Evolutionary conservation across 2,113 vertebrate species (phyloP).

Genomic region (Chaetodon trifascialis): DNA sequence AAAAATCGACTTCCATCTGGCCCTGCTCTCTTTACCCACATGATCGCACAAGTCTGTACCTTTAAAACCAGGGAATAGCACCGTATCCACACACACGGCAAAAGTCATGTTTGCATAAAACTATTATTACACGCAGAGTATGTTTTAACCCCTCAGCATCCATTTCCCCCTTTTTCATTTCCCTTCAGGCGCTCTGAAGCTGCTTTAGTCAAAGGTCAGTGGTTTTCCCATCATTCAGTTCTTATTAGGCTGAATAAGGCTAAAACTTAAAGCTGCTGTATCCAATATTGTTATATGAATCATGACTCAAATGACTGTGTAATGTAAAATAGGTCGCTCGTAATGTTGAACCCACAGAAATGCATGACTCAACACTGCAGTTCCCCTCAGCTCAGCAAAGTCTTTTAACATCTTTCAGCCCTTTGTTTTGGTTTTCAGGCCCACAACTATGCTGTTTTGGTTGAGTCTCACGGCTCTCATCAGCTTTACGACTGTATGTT

Average conservation of each 20-base stretch:
- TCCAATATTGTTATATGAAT: background rate
- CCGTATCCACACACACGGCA: background rate
- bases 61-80: background rate
- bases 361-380: too few relatives aligned
- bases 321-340: too few relatives aligned
- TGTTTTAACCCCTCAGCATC: constrained; percentile 9
- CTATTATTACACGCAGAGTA: constrained; percentile 9
- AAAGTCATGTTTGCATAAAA: constrained; percentile 15
- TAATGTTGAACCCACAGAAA: too few relatives aligned
- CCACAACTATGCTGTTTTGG: too few relatives aligned
- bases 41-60: background rate
- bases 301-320: background rate
- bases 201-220: background rate
- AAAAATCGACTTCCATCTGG: constrained; percentile 22
- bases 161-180: background rate
- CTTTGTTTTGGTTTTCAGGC: constrained; percentile 5
- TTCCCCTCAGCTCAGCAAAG: background rate
- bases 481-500: too few relatives aligned
- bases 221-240: background rate
- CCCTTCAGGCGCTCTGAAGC: background rate
- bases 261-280: background rate
- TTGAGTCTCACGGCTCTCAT: background rate
- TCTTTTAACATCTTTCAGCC: background rate
- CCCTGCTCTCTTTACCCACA: background rate
- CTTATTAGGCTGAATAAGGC: background rate